A percentile compares a stretch with the other conserved stretches of the same genome.
Conservation (phyloP, 1,140 invertebrate genomes). For the Carcinoscorpius rotundicauda region DNA sequence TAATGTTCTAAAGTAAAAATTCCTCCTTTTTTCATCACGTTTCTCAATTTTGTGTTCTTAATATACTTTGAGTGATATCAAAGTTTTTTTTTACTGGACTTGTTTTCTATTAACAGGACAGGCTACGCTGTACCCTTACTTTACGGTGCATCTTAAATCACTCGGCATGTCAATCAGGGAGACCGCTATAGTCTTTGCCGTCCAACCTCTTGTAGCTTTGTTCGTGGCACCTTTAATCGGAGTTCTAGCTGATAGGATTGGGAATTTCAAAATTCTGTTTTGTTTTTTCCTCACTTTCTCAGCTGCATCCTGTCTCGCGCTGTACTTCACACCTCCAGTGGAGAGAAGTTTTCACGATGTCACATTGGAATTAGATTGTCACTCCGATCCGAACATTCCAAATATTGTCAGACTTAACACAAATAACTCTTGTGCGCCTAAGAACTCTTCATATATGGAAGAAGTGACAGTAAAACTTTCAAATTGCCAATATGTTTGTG, state of each 20-base stretch:
- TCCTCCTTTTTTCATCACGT: too few relatives aligned
- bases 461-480: too few relatives aligned
- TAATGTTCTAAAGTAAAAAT: too few relatives aligned
- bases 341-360: too few relatives aligned
- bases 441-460: too few relatives aligned
- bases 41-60: too few relatives aligned
- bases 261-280: conserved; percentile 60
- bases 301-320: conserved; percentile 31
- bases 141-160: conserved; percentile 12
- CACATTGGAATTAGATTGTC: not conserved
- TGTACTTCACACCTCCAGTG: too few relatives aligned
- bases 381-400: not conserved
- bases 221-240: conserved; percentile 63
- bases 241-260: conserved; percentile 63
- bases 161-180: conserved; percentile 5
- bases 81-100: not conserved
- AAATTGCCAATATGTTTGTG: too few relatives aligned
- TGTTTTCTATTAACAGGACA: conserved; percentile 8
- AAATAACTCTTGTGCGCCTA: not conserved
- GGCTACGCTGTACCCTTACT: conserved; percentile 13
- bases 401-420: not conserved
- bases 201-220: conserved; percentile 50
- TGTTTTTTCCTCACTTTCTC: conserved; percentile 52
- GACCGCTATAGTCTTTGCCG: conserved; percentile 40
- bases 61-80: not conserved